Conservation (phyloP, 2,888 invertebrate species). For the Mythimna vitellina region DNA sequence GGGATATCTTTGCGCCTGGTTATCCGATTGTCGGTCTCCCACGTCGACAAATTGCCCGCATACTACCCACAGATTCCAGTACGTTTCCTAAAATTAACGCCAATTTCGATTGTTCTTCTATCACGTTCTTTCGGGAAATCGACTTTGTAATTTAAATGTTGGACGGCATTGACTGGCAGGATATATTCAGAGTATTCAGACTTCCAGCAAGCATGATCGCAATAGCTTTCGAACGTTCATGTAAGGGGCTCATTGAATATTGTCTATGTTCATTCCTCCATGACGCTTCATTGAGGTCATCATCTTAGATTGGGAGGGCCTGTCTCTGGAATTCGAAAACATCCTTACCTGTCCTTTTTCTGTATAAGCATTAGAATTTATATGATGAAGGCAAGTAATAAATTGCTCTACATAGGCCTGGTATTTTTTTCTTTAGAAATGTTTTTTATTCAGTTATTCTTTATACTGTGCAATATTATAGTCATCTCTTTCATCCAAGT, state of each 20-base stretch:
- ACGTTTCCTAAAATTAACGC: constrained; percentile 1
- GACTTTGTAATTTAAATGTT: constrained; percentile 1
- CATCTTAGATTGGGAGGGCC: constrained; percentile 6
- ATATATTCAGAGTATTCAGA: neutral
- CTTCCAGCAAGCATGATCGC: constrained; percentile 13
- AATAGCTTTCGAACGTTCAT: constrained; percentile 23
- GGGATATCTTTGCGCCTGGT: neutral
- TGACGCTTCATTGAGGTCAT: constrained; percentile 35
- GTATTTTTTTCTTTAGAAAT: neutral
- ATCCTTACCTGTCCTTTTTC: neutral
- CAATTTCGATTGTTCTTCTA: neutral
- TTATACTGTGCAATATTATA: constrained; percentile 1
- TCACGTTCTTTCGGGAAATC: neutral
- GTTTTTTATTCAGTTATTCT: constrained; percentile 1
- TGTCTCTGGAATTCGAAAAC: constrained; percentile 8
- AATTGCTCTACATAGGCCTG: neutral
- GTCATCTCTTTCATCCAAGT: constrained; percentile 39
- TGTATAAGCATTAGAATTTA: constrained; percentile 2
- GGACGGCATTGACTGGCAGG: neutral
- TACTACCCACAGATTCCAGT: neutral
- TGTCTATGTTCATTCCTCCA: constrained; percentile 41
- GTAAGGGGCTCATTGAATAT: constrained; percentile 25
- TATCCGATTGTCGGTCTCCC: neutral
- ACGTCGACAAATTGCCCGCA: neutral
- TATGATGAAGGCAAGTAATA: neutral